Evolutionary conservation across 1,140 invertebrate species (phyloP), one percentile per base, ranked within the genome.

Genomic region (Araneus ventricosus): DNA sequence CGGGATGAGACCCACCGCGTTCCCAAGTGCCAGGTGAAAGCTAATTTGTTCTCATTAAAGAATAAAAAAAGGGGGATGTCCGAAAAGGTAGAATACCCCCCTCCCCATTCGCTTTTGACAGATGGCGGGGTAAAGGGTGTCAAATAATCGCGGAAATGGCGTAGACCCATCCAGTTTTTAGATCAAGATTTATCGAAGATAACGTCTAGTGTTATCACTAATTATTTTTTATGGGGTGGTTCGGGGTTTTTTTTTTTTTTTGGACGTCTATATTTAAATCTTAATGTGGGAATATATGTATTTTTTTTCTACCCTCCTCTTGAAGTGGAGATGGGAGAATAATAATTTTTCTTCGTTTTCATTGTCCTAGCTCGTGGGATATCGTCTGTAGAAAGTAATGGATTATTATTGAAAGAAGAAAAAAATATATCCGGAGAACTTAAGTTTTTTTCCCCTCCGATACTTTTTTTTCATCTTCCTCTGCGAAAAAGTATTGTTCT

Each of bases 41-140:
- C 90, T 92, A 92, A 92, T 92, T 92, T 92, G 90, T 92, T 92
- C 90, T 92, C 90, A 92, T 92, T 92, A 92, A 82, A 70, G 39
- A 59, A 59, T 90, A 82, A 30, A 90, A 90, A 90, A 90, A 59
- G 52, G 22, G 88, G 88, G 88, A 59, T 57, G 88, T 79, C 67
- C 67, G 67, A 79, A 52, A 75, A 75, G 70, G 70, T 75, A 30
- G n/a, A 67, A 27, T 27, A 27, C n/a, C 45, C n/a, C 20, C 45
- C 84, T 61, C 45, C 24, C 82, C 67, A 27, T 90, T 70, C 88
- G 70, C 61, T 85, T 92, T 92, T 92, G 90, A 92, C 90, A 92
- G 90, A 92, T 92, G 90, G 90, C 61, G 90, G 63, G 57, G 52
- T 82, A 82, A 57, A 45, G 90, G 63, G 80, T 85, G 88, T 80